Conservation (phyloP, 2,113 vertebrate genomes). For the Miniopterus natalensis region DNA sequence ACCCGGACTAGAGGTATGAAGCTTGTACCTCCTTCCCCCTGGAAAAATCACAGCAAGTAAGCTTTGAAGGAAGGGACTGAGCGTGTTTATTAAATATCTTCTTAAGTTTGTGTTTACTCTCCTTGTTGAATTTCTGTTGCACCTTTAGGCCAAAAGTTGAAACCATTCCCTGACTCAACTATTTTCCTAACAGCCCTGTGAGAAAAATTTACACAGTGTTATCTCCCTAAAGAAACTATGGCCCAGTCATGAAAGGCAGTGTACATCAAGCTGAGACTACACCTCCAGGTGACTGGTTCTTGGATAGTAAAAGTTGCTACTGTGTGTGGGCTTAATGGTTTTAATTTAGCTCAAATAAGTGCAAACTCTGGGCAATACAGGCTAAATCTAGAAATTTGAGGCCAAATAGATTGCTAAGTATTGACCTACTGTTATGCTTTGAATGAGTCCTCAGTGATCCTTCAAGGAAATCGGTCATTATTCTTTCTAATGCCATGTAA, state of each 20-base stretch:
- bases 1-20: neutral
- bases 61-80: neutral
- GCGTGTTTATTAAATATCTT: conserved; percentile 26
- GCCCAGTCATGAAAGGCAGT: neutral
- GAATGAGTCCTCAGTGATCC: neutral
- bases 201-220: neutral
- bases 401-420: neutral
- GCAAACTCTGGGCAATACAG: neutral
- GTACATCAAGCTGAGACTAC: neutral
- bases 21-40: neutral
- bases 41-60: conserved; percentile 38
- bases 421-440: conserved; percentile 42
- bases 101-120: conserved; percentile 38
- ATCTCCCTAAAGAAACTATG: neutral
- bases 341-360: conserved; percentile 48
- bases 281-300: neutral
- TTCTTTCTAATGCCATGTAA: neutral
- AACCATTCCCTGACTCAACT: neutral
- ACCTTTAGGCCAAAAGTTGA: neutral
- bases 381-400: conserved; percentile 38
- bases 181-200: neutral
- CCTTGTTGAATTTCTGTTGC: neutral
- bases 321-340: neutral
- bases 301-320: neutral
- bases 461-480: conserved; percentile 40